Conservation (phyloP, 2,113 vertebrate genomes). For the Turdus rufiventris region DNA sequence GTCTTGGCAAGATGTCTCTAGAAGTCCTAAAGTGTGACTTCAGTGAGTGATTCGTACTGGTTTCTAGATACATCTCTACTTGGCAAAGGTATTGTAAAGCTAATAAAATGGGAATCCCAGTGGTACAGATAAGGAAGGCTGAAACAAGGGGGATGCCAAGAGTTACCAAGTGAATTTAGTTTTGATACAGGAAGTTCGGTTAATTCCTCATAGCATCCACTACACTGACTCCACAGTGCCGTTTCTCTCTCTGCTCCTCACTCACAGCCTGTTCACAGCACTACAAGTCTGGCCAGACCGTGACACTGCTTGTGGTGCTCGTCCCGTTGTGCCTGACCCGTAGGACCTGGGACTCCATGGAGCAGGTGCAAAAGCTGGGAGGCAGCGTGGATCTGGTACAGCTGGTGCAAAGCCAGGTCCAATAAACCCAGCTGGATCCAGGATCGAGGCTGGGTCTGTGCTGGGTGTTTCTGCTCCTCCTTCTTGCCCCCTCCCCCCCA, state of each 20-base stretch:
- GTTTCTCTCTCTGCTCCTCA: background rate
- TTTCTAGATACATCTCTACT: background rate
- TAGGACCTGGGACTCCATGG: accelerated
- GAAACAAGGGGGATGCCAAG: background rate
- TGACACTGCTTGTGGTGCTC: background rate
- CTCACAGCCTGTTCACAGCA: background rate
- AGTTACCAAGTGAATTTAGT: background rate
- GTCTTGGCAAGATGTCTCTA: background rate
- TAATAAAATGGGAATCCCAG: background rate
- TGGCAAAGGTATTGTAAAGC: background rate
- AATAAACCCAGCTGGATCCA: background rate
- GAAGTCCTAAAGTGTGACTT: background rate
- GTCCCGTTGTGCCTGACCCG: background rate
- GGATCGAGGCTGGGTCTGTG: background rate
- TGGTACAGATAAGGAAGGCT: background rate
- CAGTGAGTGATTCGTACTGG: background rate
- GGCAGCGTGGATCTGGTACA: background rate
- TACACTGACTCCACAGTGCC: background rate
- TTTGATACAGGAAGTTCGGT: background rate
- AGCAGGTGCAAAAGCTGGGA: background rate
- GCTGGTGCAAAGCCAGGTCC: background rate
- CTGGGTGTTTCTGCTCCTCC: background rate
- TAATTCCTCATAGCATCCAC: background rate
- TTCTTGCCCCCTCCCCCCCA: background rate
- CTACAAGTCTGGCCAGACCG: accelerated